Evolutionary conservation across 2,113 vertebrate species (phyloP), one percentile per base, ranked within the genome.

Genomic region (Glaucidium brasilianum): DNA sequence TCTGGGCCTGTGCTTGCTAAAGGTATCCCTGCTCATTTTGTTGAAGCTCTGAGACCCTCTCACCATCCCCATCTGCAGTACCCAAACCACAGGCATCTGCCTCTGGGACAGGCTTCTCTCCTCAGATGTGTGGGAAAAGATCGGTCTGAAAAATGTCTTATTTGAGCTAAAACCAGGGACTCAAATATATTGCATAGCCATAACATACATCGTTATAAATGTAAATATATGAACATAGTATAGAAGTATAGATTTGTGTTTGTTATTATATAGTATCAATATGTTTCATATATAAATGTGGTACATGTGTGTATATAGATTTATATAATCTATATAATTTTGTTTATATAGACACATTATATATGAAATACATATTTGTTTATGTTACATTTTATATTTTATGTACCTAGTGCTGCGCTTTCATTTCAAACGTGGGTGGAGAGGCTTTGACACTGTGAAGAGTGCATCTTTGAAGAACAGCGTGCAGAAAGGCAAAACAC

Each of bases 31-130:
- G 2, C n/a, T 77, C 26, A 18, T 5, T 5, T 4, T 4, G 11
- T 29, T 3, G 1, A 79, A 75, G 32, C 13, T 94, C 12, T 0
- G 0, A 79, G 49, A 64, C 6, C 6, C 14, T 5, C 7, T n/a
- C n/a, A 67, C 62, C 43, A 23, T 43, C 21, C 58, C 14, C 26
- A 52, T 26, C 43, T 12, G 6, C 2, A 4, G 22, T 45, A 63
- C 8, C 3, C 25, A 71, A 78, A 63, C n/a, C 52, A 67, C 47
- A 37, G 9, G 23, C n/a, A n/a, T 18, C 22, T 5, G 3, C 16
- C 35, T 56, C 66, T 63, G 39, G 20, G 49, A 6, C 56, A 50
- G 37, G 11, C 52, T 88, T 66, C 12, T 73, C 59, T 78, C 56
- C 72, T 60, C 5, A 2, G 32, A 62, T 9, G 4, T 3, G 19